Percentiles rank a stretch among this genome's conserved stretches.
These are phyloP conservation scores for Rana temporaria DNA, from an alignment of 2,113 vertebrate genomes.

Conservation along the genomic window DNA sequence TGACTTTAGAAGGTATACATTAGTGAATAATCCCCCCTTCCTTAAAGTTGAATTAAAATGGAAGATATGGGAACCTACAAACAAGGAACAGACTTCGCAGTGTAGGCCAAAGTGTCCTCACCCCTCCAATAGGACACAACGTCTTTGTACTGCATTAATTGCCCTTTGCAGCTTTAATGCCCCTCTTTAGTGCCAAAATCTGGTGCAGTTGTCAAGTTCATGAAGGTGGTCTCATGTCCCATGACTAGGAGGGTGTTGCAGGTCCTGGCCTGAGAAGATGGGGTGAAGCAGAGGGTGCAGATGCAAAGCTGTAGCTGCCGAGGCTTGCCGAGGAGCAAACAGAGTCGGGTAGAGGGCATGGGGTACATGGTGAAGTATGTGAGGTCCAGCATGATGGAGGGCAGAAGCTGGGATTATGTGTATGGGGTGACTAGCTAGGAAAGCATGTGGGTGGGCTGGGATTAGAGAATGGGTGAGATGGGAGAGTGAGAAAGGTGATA, in stretches of 20 bases:
- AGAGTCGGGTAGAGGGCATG: slow-evolving; percentile 93
- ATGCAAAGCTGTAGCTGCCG: slow-evolving; percentile 88
- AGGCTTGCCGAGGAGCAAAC: slow-evolving; percentile 83
- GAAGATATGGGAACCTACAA: background rate
- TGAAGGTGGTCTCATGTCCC: slow-evolving; percentile 83
- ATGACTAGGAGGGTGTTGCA: slow-evolving; percentile 96
- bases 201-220: background rate
- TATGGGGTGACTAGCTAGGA: slow-evolving; percentile 94
- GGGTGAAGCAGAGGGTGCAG: slow-evolving; percentile 96
- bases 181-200: background rate
- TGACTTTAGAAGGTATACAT: no score
- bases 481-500: slow-evolving; percentile 93
- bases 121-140: no score
- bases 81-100: background rate
- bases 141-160: slow-evolving; percentile 4
- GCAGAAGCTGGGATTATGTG: slow-evolving; percentile 97
- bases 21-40: no score
- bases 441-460: slow-evolving; percentile 91
- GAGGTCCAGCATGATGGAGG: slow-evolving; percentile 86
- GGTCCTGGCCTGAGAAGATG: slow-evolving; percentile 98
- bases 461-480: slow-evolving; percentile 93
- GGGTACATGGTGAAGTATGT: slow-evolving; percentile 92
- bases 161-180: background rate
- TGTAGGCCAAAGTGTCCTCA: background rate
- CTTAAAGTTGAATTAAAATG: background rate